phyloP scores from a whole-genome alignment of 1,140 invertebrate species.

The Olivierus martensii region DNA sequence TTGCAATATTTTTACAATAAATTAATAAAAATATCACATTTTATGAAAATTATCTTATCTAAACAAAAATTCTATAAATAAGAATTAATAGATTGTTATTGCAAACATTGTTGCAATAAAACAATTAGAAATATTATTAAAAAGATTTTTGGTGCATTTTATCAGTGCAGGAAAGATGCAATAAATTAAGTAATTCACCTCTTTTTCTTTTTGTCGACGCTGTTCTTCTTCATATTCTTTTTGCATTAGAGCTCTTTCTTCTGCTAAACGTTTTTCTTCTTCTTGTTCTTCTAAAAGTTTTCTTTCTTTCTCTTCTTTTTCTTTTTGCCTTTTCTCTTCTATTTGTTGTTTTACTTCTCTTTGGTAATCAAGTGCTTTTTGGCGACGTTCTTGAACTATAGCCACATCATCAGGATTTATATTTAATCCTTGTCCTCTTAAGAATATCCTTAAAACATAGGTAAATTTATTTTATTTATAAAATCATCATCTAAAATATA shows the following conservation, averaged over 20 bases:
- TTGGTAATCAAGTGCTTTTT: constrained; percentile 54
- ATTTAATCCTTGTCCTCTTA: constrained; percentile 56
- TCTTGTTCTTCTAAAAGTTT: constrained; percentile 7
- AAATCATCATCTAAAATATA: too few relatives aligned
- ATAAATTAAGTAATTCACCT: too few relatives aligned
- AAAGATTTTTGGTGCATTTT: too few relatives aligned
- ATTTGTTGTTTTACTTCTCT: constrained; percentile 51
- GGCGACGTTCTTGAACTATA: constrained; percentile 48
- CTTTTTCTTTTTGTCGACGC: constrained; percentile 8
- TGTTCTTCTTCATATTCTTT: constrained; percentile 14
- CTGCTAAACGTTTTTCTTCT: constrained; percentile 6
- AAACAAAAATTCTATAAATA: too few relatives aligned
- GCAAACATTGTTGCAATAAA: too few relatives aligned
- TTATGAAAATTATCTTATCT: too few relatives aligned
- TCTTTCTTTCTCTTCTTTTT: constrained; percentile 5
- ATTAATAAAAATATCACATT: too few relatives aligned
- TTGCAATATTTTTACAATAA: too few relatives aligned
- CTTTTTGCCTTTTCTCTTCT: constrained; percentile 7
- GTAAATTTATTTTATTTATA: too few relatives aligned
- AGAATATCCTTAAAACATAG: constrained; percentile 33
- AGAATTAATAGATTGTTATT: too few relatives aligned
- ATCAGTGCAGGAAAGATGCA: too few relatives aligned
- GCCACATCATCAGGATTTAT: constrained; percentile 48
- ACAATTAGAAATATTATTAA: too few relatives aligned
- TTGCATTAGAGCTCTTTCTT: constrained; percentile 7